Percentiles rank a stretch among this genome's conserved stretches.
Conservation (phyloP, 2,888 invertebrate species). For the Callinectes sapidus region DNA sequence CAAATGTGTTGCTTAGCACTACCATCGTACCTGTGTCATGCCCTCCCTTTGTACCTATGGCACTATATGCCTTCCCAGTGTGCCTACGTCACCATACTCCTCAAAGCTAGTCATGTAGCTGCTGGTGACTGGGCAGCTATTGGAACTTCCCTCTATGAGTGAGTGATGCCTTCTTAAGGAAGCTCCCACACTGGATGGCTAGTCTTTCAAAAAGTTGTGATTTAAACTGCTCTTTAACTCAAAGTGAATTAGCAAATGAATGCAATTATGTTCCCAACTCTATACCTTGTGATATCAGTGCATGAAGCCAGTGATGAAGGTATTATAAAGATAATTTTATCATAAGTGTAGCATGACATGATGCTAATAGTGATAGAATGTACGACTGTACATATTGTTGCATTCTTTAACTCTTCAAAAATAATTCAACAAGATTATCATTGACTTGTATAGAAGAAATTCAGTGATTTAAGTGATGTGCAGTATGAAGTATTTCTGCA, state of each 20-base stretch:
- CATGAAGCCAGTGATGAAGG: slow-evolving; percentile 25
- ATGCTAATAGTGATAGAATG: not conserved
- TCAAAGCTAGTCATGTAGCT: slow-evolving; percentile 16
- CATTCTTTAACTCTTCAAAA: not conserved
- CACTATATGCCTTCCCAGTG: not conserved
- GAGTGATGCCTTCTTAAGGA: not conserved
- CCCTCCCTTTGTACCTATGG: slow-evolving; percentile 6
- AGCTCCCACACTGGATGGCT: not conserved
- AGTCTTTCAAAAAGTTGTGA: not conserved
- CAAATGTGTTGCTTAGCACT: not conserved
- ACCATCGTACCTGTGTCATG: not conserved
- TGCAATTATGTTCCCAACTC: not conserved
- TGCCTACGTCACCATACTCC: slow-evolving; percentile 11
- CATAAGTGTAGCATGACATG: not conserved
- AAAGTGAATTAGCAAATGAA: not conserved
- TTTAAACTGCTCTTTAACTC: not conserved
- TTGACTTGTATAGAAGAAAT: not conserved
- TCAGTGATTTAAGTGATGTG: not conserved
- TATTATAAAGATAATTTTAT: slow-evolving; percentile 6
- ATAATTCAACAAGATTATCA: not conserved
- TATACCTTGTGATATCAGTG: slow-evolving; percentile 13
- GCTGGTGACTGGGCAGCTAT: not conserved
- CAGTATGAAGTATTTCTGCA: not conserved
- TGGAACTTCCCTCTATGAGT: slow-evolving; percentile 6
- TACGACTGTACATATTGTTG: not conserved